Percentiles rank a stretch among this genome's conserved stretches.
These are phyloP conservation scores for Brassicogethes aeneus DNA, from an alignment of 2,888 invertebrate genomes.

Conservation along the genomic window DNA sequence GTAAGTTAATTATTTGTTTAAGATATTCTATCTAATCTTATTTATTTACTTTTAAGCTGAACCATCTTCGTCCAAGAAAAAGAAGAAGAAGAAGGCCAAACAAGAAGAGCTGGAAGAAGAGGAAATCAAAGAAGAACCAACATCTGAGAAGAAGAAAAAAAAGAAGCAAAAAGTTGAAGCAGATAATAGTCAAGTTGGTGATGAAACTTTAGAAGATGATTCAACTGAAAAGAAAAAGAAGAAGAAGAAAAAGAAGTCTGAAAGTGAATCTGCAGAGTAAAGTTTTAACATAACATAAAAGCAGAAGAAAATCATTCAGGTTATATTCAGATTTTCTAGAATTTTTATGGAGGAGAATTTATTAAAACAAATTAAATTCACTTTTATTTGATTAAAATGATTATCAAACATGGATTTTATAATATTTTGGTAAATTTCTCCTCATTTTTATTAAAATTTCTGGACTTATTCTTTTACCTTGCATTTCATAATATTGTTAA, in stretches of 20 bases:
- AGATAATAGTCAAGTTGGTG: constrained; percentile 18
- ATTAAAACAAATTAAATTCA: no score
- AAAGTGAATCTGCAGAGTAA: constrained; percentile 3
- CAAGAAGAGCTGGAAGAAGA: constrained; percentile 23
- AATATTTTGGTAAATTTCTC: no score
- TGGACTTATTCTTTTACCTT: no score
- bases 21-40: neutral
- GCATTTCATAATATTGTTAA: no score
- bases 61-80: constrained; percentile 12
- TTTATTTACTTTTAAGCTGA: constrained; percentile 4
- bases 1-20: neutral
- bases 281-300: constrained; percentile 2
- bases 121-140: constrained; percentile 15
- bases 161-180: constrained; percentile 24
- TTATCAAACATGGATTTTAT: no score
- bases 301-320: no score
- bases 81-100: constrained; percentile 23
- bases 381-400: no score
- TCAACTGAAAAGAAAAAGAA: constrained; percentile 13
- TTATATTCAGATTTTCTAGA: no score
- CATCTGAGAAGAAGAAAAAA: constrained; percentile 23
- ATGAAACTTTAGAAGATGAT: constrained; percentile 17
- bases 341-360: no score
- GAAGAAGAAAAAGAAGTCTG: constrained; percentile 21
- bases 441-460: no score